A percentile compares a stretch with the other conserved stretches of the same genome.
Evolutionary conservation across 1,140 invertebrate genomes (phyloP).

Genomic region (Archivesica marissinica): DNA sequence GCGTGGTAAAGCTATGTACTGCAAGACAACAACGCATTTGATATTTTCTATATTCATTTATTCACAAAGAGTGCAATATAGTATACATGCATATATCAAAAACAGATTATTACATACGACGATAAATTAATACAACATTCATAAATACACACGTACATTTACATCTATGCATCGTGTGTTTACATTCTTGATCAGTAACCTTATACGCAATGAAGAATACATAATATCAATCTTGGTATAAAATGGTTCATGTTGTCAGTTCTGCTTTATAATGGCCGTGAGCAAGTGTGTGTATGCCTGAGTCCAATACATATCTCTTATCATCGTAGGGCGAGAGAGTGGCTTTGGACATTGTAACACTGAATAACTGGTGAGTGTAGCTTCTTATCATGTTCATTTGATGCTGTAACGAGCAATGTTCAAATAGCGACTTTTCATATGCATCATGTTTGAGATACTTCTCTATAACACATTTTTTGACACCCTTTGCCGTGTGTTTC

Average conservation of each 20-base stretch:
- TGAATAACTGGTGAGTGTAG: constrained; percentile 53
- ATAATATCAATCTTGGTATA: no score
- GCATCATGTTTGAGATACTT: neutral
- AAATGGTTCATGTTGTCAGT: constrained; percentile 31
- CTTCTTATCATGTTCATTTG: constrained; percentile 53
- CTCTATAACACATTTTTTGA: constrained; percentile 35
- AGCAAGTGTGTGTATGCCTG: neutral
- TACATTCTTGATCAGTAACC: no score
- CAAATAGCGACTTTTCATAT: constrained; percentile 7
- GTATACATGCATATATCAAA: no score
- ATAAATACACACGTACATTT: no score
- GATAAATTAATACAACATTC: no score
- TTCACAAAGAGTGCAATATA: no score
- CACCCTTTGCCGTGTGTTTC: constrained; percentile 16
- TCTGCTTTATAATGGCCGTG: constrained; percentile 10
- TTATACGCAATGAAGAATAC: no score
- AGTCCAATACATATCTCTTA: constrained; percentile 45
- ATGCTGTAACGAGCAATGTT: neutral
- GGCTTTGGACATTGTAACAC: constrained; percentile 35
- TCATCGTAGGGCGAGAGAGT: constrained; percentile 54
- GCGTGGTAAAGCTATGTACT: no score
- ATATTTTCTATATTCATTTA: no score
- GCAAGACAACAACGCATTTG: no score
- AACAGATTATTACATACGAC: no score
- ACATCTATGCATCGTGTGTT: no score